Base-by-base conservation (phyloP, 2,888 invertebrate genomes). In the Trissoscelio sp. region DNA sequence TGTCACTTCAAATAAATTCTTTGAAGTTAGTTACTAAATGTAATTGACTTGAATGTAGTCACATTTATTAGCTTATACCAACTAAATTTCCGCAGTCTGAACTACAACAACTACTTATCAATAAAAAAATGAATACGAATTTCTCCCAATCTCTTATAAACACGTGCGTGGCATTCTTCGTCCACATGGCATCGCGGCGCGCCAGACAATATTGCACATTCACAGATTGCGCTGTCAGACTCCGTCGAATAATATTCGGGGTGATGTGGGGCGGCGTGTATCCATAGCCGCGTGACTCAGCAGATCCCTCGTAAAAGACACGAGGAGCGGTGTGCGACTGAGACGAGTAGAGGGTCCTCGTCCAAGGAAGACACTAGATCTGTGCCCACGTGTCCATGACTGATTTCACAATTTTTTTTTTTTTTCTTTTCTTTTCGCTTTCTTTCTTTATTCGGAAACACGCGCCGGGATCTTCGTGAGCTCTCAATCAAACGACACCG, bases 221-320 rank as follows among this genome's bases (percentile, higher is more conserved):
- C 89, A 87, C 89, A 88, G 89, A 89, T 89, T 89, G 89, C 88
- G 87, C 86, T 88, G 87, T 88, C 89, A 88, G 88, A 84, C 86
- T 84, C 85, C 84, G 58, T 58, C 87, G 88, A 88, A 88, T 88
- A 88, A 88, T 88, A 88, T 88, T 88, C 88, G 86, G 88, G 87
- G 87, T 88, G 88, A 88, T 88, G 70, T 57, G 51, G 82, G 83
- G n/a, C n/a, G 85, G 84, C 83, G 83, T 83, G 85, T 86, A 86
- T 87, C 84, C 84, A 84, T 81, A 69, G 85, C 66, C 55, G 31
- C 39, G 77, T 89, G 89, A 89, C 87, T 89, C 89, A 89, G 88
- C 89, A 48, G 16, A 88, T 87, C 88, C 88, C 87, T 64, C 78
- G 62, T 72, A 53, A 51, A 72, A 74, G 44, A 51, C 37, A 39